phyloP scores from a whole-genome alignment of 2,113 vertebrate species.

The Neogobius melanostomus region DNA sequence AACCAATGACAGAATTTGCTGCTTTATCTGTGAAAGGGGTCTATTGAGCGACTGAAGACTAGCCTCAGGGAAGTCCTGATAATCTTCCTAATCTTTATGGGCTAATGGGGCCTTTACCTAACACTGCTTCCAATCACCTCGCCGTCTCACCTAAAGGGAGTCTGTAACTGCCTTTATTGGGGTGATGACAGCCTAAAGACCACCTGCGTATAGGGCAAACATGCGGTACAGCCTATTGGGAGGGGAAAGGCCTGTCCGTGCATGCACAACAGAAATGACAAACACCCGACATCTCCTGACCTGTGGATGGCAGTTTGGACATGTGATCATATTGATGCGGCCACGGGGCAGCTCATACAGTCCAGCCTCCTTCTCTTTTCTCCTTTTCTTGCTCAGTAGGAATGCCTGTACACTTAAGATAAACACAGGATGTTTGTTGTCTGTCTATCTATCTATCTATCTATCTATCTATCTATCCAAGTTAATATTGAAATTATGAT shows the following conservation, averaged over 20 bases:
- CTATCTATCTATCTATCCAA: too few relatives aligned
- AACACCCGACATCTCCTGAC: slow-evolving; percentile 53
- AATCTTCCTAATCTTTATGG: slow-evolving; percentile 21
- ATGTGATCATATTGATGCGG: slow-evolving; percentile 20
- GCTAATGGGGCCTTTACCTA: slow-evolving; percentile 34
- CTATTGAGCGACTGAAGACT: slow-evolving; percentile 34
- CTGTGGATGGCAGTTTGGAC: slow-evolving; percentile 28
- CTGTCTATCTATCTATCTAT: too few relatives aligned
- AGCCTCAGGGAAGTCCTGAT: slow-evolving; percentile 10
- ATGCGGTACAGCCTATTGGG: slow-evolving; percentile 2
- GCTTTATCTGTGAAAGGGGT: background rate
- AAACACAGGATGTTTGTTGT: too few relatives aligned
- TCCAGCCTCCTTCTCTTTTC: background rate
- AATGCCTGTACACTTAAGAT: slow-evolving; percentile 21
- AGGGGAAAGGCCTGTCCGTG: slow-evolving; percentile 44
- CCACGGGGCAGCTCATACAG: slow-evolving; percentile 44
- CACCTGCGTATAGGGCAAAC: slow-evolving; percentile 42
- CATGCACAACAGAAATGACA: slow-evolving; percentile 47
- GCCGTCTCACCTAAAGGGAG: slow-evolving; percentile 41
- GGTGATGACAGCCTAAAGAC: slow-evolving; percentile 51
- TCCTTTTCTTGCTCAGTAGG: slow-evolving; percentile 11
- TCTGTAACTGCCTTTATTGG: slow-evolving; percentile 60
- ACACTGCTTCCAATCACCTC: slow-evolving; percentile 40
- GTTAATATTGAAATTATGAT: too few relatives aligned
- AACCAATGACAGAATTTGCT: too few relatives aligned